phyloP scores from a whole-genome alignment of 2,797 vertebrate genomes.

The Rhabdophis nuchalis region DNA sequence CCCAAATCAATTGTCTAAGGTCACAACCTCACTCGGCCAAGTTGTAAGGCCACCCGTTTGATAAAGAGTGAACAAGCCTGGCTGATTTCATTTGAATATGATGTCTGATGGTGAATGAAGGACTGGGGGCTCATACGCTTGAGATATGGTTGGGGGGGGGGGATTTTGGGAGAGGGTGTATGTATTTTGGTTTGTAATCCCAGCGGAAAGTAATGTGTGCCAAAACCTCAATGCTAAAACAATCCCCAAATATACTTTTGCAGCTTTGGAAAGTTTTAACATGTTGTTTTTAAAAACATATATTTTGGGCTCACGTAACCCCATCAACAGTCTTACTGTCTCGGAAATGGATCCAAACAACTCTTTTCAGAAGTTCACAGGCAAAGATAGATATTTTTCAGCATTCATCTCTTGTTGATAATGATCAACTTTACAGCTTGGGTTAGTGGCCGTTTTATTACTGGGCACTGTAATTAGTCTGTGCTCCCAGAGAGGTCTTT shows the following conservation, averaged over 20 bases:
- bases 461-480: neutral
- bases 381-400: neutral
- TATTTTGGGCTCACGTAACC: neutral
- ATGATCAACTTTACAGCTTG: neutral
- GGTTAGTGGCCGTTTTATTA: neutral
- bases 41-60: neutral
- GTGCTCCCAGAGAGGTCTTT: neutral
- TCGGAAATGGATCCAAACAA: neutral
- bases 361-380: neutral
- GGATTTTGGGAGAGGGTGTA: neutral
- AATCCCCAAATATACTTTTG: neutral
- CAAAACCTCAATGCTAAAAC: neutral
- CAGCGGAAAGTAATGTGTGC: neutral
- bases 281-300: slow-evolving; percentile 13
- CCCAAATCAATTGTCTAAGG: neutral
- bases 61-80: neutral
- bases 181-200: neutral
- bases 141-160: neutral
- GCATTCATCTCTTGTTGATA: neutral
- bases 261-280: slow-evolving; percentile 25
- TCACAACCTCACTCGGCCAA: neutral
- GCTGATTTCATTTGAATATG: neutral
- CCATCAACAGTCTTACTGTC: neutral
- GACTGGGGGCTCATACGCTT: neutral
- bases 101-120: neutral